Conservation (phyloP, 2,113 vertebrate genomes). For the Carlito syrichta region DNA sequence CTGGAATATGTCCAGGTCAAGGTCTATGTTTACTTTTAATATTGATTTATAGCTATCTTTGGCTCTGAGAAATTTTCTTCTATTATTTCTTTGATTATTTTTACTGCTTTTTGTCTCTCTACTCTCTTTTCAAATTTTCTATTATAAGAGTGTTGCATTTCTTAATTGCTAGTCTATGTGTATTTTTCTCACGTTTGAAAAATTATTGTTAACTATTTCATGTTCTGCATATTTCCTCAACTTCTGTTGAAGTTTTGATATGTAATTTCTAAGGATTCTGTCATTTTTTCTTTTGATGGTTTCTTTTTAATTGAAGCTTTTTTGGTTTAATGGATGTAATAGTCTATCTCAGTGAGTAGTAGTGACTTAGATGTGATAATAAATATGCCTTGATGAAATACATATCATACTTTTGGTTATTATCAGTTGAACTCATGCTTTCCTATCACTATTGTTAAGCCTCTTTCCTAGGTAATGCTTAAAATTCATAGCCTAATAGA, state of each 20-base stretch:
- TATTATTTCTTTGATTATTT: conserved; percentile 24
- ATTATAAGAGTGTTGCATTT: background rate
- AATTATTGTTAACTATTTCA: conserved; percentile 2
- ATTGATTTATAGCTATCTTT: background rate
- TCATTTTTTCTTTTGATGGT: background rate
- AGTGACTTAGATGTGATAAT: background rate
- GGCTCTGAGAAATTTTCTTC: background rate
- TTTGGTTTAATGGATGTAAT: background rate
- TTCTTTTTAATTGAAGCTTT: background rate
- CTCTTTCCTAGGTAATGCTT: background rate
- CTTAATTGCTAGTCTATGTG: background rate
- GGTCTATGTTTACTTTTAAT: background rate
- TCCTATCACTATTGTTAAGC: background rate
- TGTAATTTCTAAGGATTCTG: background rate
- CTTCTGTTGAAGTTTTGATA: background rate
- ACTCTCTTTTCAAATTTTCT: background rate
- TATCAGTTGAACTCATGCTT: background rate
- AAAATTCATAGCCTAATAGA: background rate
- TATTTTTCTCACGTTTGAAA: background rate
- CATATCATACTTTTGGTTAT: background rate
- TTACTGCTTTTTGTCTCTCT: background rate
- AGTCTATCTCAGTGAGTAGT: background rate
- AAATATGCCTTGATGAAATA: background rate
- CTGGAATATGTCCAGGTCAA: background rate
- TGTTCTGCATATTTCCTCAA: background rate